Percentiles rank a stretch among this genome's conserved stretches.
Conservation (phyloP, 2,113 vertebrate genomes). For the Heloderma charlesbogerti region DNA sequence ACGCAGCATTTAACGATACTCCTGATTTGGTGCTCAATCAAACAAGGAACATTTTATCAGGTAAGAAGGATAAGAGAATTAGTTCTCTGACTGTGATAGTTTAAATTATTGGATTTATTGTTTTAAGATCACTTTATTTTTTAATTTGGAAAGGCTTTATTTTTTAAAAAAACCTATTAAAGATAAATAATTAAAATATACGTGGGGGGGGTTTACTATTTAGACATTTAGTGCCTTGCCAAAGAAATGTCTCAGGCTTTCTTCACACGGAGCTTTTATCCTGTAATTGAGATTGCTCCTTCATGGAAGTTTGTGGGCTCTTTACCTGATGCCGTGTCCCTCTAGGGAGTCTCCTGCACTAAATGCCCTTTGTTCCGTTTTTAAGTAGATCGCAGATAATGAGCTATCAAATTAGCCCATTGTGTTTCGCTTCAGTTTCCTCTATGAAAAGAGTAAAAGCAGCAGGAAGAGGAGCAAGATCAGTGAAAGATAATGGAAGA, state of each 20-base stretch:
- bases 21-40: constrained; percentile 86
- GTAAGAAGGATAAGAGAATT: constrained; percentile 72
- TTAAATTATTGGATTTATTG: background rate
- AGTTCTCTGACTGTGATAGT: background rate
- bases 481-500: no score
- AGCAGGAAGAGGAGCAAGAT: no score
- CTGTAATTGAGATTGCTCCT: no score
- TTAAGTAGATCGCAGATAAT: no score
- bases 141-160: background rate
- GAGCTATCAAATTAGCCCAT: no score
- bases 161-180: background rate
- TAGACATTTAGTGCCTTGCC: background rate
- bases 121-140: constrained; percentile 23
- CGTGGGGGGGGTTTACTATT: background rate
- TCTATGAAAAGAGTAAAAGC: no score
- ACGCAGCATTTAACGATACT: constrained; percentile 86
- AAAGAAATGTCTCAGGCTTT: background rate
- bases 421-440: no score
- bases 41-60: constrained; percentile 80
- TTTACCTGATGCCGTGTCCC: no score
- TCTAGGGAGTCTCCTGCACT: no score
- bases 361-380: no score
- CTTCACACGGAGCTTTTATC: no score
- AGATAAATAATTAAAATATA: constrained; percentile 6
- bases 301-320: no score